These are phyloP conservation scores for Gopherus flavomarginatus DNA, from an alignment of 2,113 vertebrate genomes.

Conservation along the genomic window DNA sequence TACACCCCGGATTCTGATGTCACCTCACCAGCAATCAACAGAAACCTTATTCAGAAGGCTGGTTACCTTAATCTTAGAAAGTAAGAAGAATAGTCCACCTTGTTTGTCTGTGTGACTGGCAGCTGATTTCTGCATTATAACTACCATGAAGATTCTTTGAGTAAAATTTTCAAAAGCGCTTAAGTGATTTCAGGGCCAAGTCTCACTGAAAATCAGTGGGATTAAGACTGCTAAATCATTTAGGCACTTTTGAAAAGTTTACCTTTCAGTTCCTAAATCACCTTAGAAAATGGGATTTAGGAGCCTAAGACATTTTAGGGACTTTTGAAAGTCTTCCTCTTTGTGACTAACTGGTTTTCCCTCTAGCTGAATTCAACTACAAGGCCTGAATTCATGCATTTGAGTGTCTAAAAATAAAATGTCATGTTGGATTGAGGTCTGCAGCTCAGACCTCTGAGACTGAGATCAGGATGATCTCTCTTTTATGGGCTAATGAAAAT, in stretches of 20 bases:
- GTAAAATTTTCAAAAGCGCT: neutral
- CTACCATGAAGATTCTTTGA: neutral
- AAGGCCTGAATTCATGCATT: neutral
- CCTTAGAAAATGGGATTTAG: neutral
- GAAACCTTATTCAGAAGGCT: constrained; percentile 95
- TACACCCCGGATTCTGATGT: constrained; percentile 92
- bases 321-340: neutral
- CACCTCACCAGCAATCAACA: constrained; percentile 84
- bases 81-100: constrained; percentile 73
- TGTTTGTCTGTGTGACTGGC: neutral
- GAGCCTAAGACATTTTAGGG: neutral
- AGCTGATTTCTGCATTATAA: neutral
- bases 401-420: neutral
- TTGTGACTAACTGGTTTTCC: neutral
- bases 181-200: neutral
- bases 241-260: neutral
- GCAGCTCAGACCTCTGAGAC: neutral
- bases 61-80: constrained; percentile 98
- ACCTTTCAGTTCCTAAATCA: neutral
- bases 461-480: neutral
- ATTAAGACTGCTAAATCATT: neutral
- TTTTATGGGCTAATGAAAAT: neutral
- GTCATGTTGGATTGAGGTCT: neutral
- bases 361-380: neutral
- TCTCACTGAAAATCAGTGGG: neutral